Evolutionary conservation across 2,113 vertebrate genomes (phyloP).

Genomic region (Amblyornis subalaris): DNA sequence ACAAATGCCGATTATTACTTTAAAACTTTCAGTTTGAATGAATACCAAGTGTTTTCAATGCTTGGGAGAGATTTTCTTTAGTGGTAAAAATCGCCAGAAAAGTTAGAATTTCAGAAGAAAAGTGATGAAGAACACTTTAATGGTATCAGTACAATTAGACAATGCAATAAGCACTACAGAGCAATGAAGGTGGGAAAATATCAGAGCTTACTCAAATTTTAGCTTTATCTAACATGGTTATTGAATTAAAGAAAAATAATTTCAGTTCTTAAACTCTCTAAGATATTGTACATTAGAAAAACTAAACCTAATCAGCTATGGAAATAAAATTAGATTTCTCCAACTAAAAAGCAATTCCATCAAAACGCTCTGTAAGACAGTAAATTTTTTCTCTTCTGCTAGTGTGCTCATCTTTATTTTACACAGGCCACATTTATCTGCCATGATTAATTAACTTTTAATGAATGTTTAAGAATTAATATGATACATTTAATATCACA

Average conservation of each 20-base stretch:
- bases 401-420: neutral
- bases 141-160: neutral
- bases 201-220: neutral
- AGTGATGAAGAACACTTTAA: neutral
- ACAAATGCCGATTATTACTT: neutral
- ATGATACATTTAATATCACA: neutral
- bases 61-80: neutral
- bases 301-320: neutral
- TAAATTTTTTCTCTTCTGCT: neutral
- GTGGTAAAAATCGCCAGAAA: neutral
- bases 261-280: neutral
- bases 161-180: neutral
- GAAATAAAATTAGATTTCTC: neutral
- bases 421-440: neutral
- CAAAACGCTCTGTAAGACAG: neutral
- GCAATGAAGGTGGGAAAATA: neutral
- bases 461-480: neutral
- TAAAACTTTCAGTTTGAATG: neutral
- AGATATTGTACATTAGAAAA: neutral
- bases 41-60: neutral
- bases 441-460: neutral
- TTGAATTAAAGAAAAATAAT: neutral
- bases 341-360: neutral
- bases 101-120: neutral
- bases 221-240: neutral